phyloP scores from a whole-genome alignment of 2,888 invertebrate species.

The Acronicta leporina region DNA sequence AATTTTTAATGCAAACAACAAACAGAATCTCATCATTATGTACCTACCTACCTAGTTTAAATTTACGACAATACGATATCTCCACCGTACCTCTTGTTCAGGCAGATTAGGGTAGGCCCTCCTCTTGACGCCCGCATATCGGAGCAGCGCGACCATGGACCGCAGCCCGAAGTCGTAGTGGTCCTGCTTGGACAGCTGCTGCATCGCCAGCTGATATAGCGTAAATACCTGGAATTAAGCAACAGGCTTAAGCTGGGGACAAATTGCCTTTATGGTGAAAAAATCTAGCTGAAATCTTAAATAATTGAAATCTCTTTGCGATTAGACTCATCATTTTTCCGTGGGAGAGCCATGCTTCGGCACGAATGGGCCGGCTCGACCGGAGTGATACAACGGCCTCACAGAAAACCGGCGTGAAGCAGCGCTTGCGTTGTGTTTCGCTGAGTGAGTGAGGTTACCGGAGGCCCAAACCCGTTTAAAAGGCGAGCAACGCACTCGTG shows the following conservation, averaged over 20 bases:
- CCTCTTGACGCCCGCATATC: slow-evolving; percentile 95
- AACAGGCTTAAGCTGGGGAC: background rate
- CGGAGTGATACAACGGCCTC: no score
- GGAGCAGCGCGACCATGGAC: slow-evolving; percentile 95
- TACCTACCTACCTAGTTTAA: no score
- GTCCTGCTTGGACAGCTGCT: slow-evolving; percentile 96
- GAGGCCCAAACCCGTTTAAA: no score
- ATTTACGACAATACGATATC: background rate
- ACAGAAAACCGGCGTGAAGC: no score
- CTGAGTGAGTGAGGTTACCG: no score
- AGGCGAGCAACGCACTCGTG: no score
- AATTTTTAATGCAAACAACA: no score
- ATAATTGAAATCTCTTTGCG: background rate
- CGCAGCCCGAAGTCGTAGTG: slow-evolving; percentile 97
- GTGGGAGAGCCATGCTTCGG: no score
- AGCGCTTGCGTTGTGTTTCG: no score
- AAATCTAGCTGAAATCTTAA: background rate
- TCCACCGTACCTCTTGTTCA: slow-evolving; percentile 91
- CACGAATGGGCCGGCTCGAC: no score
- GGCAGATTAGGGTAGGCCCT: slow-evolving; percentile 91
- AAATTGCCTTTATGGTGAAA: background rate
- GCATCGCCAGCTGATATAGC: slow-evolving; percentile 94
- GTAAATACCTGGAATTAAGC: slow-evolving; percentile 90
- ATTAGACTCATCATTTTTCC: no score
- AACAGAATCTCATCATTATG: no score